phyloP scores from a whole-genome alignment of 92 coral and sea anemone species.

The Isaurus tuberculatus region DNA sequence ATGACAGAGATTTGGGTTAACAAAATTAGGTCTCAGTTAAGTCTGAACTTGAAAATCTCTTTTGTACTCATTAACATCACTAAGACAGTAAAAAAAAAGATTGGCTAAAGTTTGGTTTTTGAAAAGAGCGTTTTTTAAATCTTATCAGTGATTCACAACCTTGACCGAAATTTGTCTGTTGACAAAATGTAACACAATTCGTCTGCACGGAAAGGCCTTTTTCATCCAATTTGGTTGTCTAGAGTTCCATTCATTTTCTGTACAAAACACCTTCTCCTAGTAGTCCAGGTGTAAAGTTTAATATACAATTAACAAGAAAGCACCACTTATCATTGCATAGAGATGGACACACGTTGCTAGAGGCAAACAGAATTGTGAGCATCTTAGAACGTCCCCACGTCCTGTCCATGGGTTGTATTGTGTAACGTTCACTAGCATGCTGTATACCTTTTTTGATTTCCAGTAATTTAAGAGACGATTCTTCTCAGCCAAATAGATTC shows the following conservation, averaged over 20 bases:
- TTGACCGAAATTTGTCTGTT: background rate
- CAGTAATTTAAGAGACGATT: background rate
- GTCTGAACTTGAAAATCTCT: background rate
- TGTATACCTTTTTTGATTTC: background rate
- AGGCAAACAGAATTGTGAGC: background rate
- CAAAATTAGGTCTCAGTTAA: slow-evolving; percentile 20
- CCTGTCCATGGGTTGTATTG: background rate
- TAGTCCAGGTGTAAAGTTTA: slow-evolving; percentile 82
- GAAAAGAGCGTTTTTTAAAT: background rate
- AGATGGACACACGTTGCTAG: slow-evolving; percentile 23
- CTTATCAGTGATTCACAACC: background rate
- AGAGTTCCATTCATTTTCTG: slow-evolving; percentile 72
- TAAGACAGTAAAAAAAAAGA: background rate
- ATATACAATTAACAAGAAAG: slow-evolving; percentile 32
- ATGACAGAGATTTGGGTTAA: background rate
- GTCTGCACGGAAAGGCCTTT: background rate
- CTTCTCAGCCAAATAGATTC: background rate
- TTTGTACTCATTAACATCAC: background rate
- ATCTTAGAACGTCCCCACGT: background rate
- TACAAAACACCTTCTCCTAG: slow-evolving; percentile 77
- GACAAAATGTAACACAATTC: background rate
- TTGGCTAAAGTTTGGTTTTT: background rate
- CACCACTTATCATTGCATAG: slow-evolving; percentile 35
- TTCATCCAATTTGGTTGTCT: slow-evolving; percentile 31
- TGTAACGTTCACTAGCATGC: background rate